Conservation (phyloP, 2,888 invertebrate genomes). For the Spisula solida region DNA sequence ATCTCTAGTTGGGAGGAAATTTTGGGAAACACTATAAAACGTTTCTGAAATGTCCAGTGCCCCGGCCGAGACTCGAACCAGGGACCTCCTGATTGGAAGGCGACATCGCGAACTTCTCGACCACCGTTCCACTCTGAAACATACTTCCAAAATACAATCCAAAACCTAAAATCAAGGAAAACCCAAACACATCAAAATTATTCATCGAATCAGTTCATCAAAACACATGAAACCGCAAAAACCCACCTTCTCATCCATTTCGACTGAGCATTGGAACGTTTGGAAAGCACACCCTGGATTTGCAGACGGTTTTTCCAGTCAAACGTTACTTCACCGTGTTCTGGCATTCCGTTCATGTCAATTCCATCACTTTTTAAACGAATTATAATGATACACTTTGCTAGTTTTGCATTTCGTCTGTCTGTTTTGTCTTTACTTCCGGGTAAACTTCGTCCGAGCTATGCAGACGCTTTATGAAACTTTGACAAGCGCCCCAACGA, state of each 20-base stretch:
- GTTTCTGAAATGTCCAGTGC: too few species aligned
- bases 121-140: too few species aligned
- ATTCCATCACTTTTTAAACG: constrained; percentile 71
- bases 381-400: constrained; percentile 40
- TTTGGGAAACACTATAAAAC: too few species aligned
- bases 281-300: constrained; percentile 76
- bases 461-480: constrained; percentile 1
- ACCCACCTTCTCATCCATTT: constrained; percentile 83
- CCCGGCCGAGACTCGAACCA: too few species aligned
- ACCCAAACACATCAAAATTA: background rate
- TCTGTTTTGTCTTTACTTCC: constrained; percentile 42
- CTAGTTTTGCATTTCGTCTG: background rate
- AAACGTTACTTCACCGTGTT: constrained; percentile 70
- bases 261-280: constrained; percentile 78
- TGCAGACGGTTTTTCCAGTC: constrained; percentile 80
- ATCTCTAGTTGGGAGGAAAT: too few species aligned
- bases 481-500: background rate
- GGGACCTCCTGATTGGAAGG: too few species aligned
- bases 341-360: constrained; percentile 80
- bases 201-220: too few species aligned
- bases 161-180: background rate
- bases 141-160: too few species aligned
- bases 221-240: too few species aligned
- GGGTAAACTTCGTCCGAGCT: constrained; percentile 30
- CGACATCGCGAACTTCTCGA: too few species aligned